Evolutionary conservation across 30 jellyfish, hydroid and myxozoan genomes (phyloP).

Genomic region (Pseudorhiza aurosa): DNA sequence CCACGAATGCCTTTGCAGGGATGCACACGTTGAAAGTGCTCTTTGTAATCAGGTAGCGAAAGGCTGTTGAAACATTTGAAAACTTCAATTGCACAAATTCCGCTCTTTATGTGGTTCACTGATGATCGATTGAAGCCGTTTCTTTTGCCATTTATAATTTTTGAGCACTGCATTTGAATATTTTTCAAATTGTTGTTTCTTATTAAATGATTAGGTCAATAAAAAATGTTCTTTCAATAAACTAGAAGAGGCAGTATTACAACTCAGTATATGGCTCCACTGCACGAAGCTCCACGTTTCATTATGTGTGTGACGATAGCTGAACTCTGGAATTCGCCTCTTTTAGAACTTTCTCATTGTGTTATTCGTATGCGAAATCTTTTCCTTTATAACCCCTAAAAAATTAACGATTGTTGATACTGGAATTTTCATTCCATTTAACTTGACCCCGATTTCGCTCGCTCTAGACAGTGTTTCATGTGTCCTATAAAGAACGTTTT

Average conservation of each 20-base stretch:
- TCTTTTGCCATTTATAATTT: constrained; percentile 25
- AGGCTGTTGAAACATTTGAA: constrained; percentile 21
- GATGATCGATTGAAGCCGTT: constrained; percentile 19
- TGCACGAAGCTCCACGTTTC: not conserved
- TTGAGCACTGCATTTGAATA: not conserved
- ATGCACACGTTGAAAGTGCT: not conserved
- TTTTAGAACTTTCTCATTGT: not conserved
- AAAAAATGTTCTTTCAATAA: not conserved
- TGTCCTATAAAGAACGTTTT: not conserved
- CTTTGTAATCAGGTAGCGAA: constrained; percentile 4
- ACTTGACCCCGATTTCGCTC: not conserved
- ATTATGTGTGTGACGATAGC: not conserved
- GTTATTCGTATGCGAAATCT: not conserved
- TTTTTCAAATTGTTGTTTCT: not conserved
- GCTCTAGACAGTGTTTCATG: not conserved
- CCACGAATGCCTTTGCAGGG: constrained; percentile 23
- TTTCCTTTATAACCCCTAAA: not conserved
- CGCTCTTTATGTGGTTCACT: constrained; percentile 33
- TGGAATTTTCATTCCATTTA: not conserved
- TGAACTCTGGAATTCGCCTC: not conserved
- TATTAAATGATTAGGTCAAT: not conserved
- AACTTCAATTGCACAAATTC: constrained; percentile 37
- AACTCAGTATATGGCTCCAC: not conserved
- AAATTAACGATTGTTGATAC: not conserved
- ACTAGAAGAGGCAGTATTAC: not conserved